These are phyloP conservation scores for Pediacus dermestoides DNA, from an alignment of 2,888 invertebrate genomes.

Conservation along the genomic window DNA sequence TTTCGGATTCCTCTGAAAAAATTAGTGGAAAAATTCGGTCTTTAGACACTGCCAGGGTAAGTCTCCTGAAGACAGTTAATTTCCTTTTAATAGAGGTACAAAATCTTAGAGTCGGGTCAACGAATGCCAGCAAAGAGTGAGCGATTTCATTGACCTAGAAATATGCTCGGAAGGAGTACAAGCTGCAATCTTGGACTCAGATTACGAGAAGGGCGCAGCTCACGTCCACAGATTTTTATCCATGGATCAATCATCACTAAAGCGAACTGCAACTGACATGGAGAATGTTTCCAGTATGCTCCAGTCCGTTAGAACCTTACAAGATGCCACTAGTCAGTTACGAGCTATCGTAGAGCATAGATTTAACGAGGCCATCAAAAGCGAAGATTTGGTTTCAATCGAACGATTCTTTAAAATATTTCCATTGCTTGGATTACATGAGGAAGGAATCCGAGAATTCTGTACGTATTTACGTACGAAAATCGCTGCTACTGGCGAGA, in stretches of 20 bases:
- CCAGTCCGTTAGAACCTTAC: slow-evolving; percentile 67
- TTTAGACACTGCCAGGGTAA: slow-evolving; percentile 85
- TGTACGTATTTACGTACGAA: slow-evolving; percentile 82
- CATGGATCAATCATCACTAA: slow-evolving; percentile 82
- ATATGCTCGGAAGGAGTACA: slow-evolving; percentile 97
- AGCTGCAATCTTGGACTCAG: slow-evolving; percentile 87
- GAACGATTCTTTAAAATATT: slow-evolving; percentile 97
- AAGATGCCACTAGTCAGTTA: slow-evolving; percentile 72
- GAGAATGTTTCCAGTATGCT: slow-evolving; percentile 67
- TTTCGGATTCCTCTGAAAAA: slow-evolving; percentile 84
- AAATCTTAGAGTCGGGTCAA: slow-evolving; percentile 86
- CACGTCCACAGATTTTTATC: slow-evolving; percentile 92
- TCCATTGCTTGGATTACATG: slow-evolving; percentile 87
- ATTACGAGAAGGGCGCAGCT: slow-evolving; percentile 95
- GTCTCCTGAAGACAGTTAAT: slow-evolving; percentile 22
- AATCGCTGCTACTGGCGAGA: slow-evolving; percentile 66
- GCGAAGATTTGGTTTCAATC: slow-evolving; percentile 83
- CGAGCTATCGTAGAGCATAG: slow-evolving; percentile 68
- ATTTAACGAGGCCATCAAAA: slow-evolving; percentile 88
- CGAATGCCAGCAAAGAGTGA: slow-evolving; percentile 90
- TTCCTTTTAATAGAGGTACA: too few relatives aligned
- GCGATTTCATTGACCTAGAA: slow-evolving; percentile 91
- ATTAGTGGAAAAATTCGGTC: slow-evolving; percentile 95
- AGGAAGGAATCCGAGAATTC: slow-evolving; percentile 84
- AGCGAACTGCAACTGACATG: slow-evolving; percentile 74